Evolutionary conservation across 2,113 vertebrate species (phyloP).

Genomic region (Apistogramma diplotaenia): DNA sequence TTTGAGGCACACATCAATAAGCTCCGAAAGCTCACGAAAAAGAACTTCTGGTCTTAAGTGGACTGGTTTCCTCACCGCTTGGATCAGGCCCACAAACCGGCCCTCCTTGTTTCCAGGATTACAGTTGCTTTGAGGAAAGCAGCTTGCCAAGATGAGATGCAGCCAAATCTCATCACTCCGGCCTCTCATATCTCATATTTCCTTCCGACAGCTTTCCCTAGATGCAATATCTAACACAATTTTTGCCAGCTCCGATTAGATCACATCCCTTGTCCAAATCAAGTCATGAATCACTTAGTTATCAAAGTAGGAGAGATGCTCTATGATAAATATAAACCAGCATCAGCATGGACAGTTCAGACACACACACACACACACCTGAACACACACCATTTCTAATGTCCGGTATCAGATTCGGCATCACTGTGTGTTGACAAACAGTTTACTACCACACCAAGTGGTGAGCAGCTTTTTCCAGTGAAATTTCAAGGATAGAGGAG

Average conservation of each 20-base stretch:
- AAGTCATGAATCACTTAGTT: conserved; percentile 25
- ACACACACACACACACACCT: neutral
- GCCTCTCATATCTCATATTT: conserved; percentile 6
- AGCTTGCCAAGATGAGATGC: neutral
- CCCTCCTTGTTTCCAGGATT: neutral
- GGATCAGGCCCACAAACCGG: neutral
- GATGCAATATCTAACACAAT: conserved; percentile 12
- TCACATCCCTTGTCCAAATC: conserved; percentile 5
- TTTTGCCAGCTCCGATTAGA: conserved; percentile 14
- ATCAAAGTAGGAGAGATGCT: neutral
- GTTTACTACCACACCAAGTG: conserved; percentile 45
- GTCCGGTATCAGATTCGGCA: conserved; percentile 49
- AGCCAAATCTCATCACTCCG: neutral
- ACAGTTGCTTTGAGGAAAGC: conserved; percentile 1
- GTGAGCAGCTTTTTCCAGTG: conserved; percentile 55
- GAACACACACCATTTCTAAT: conserved; percentile 43
- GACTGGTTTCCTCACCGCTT: neutral
- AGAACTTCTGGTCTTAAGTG: neutral
- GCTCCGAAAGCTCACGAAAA: neutral
- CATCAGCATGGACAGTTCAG: conserved; percentile 35
- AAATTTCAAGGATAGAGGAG: conserved; percentile 56
- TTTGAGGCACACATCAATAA: conserved; percentile 9
- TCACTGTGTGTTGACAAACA: conserved; percentile 73
- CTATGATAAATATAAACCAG: conserved; percentile 40
- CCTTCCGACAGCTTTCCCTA: neutral